Percentiles rank a stretch among this genome's conserved stretches.
Conservation (phyloP, 2,113 vertebrate genomes). For the Rhadina sibilatrix region DNA sequence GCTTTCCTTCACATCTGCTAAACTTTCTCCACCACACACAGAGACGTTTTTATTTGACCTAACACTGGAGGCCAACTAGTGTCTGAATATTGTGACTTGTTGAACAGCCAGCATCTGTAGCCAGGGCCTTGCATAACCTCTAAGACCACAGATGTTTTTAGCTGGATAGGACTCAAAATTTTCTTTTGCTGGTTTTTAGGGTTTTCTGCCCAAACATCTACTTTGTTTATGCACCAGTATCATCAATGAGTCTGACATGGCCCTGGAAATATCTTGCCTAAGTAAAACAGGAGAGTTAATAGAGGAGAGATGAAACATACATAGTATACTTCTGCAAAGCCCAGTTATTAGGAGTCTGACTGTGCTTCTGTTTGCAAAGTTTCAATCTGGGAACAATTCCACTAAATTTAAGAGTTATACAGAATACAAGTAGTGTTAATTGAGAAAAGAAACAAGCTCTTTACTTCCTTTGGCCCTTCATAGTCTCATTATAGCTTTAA, state of each 20-base stretch:
- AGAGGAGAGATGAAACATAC: background rate
- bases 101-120: slow-evolving; percentile 39
- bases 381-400: background rate
- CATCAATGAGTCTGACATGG: background rate
- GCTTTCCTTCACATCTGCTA: background rate
- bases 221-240: background rate
- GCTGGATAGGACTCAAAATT: slow-evolving; percentile 1
- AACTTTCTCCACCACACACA: slow-evolving; percentile 27
- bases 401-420: background rate
- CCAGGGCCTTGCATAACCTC: slow-evolving; percentile 19
- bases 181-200: background rate
- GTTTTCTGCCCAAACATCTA: background rate
- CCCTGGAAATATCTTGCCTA: background rate
- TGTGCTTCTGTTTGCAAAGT: background rate
- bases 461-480: background rate
- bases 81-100: slow-evolving; percentile 30
- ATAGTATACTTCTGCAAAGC: background rate
- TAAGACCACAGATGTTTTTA: slow-evolving; percentile 36
- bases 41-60: slow-evolving; percentile 43
- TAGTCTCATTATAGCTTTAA: background rate
- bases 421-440: background rate
- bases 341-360: background rate
- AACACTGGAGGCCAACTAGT: background rate
- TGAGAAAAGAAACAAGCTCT: background rate
- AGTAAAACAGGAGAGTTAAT: background rate